A percentile compares a stretch with the other conserved stretches of the same genome.
phyloP scores from a whole-genome alignment of 2,797 vertebrate genomes.

The Momotus momota region DNA sequence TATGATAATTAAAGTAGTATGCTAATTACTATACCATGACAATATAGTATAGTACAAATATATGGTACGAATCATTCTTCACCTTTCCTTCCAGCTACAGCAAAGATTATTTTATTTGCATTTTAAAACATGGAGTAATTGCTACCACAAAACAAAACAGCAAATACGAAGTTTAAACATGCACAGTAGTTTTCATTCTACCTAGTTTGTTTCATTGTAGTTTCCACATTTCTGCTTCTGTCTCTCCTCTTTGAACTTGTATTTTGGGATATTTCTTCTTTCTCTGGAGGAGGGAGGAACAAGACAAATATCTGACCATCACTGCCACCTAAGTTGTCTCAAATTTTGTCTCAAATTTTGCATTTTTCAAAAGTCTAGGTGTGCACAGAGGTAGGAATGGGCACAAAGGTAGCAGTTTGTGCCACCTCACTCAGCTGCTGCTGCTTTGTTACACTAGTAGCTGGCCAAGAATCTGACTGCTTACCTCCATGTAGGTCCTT shows the following conservation, averaged over 20 bases:
- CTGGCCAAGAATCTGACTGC: constrained; percentile 13
- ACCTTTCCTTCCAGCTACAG: background rate
- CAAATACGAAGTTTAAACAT: background rate
- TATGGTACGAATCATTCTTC: background rate
- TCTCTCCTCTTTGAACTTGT: background rate
- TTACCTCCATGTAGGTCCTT: constrained; percentile 12
- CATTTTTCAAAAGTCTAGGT: background rate
- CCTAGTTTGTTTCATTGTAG: background rate
- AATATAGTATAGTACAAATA: background rate
- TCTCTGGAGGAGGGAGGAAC: background rate
- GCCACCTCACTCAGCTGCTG: background rate
- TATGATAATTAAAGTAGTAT: background rate
- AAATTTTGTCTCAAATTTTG: background rate
- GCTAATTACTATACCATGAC: background rate
- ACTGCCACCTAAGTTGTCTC: background rate
- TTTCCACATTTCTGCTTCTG: background rate
- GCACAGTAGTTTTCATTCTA: background rate
- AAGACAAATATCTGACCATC: background rate
- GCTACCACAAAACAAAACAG: background rate
- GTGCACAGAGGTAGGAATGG: background rate
- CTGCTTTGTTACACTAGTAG: background rate
- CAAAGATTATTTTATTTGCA: background rate
- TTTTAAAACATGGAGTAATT: background rate
- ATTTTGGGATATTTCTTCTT: background rate
- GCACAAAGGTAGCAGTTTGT: background rate